Conservation (phyloP, 2,797 vertebrate genomes). For the Gila robusta region DNA sequence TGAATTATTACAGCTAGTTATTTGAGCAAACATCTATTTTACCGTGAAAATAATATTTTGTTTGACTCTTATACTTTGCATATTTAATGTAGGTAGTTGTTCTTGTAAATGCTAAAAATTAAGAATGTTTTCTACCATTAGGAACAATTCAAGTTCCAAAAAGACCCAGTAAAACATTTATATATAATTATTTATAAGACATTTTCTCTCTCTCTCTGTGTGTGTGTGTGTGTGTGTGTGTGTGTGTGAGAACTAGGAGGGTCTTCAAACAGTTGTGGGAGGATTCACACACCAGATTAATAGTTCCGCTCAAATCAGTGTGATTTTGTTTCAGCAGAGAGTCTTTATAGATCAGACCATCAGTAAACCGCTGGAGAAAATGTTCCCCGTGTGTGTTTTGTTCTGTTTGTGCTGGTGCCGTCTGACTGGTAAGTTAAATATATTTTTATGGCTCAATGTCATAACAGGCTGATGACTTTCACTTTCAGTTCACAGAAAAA, state of each 20-base stretch:
- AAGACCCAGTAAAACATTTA: too few species aligned
- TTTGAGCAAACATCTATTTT: too few species aligned
- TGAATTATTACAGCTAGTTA: too few species aligned
- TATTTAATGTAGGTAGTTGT: too few species aligned
- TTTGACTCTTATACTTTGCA: too few species aligned
- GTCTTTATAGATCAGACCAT: neutral
- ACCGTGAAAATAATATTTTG: too few species aligned
- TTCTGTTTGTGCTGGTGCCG: neutral
- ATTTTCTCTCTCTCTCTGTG: too few species aligned
- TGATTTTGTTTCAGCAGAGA: neutral
- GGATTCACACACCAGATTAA: neutral
- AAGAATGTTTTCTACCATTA: too few species aligned
- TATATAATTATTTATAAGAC: too few species aligned
- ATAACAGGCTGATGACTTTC: neutral
- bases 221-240: too few species aligned
- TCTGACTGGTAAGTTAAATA: neutral
- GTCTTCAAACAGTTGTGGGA: neutral
- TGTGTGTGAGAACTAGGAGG: neutral
- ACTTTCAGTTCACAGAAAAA: neutral
- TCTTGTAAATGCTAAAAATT: too few species aligned
- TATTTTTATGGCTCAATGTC: neutral
- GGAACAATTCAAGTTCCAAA: too few species aligned
- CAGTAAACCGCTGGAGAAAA: neutral
- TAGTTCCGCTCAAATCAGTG: neutral
- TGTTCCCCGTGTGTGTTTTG: neutral